These are phyloP conservation scores for Oscheius onirici DNA, from an alignment of 2,888 invertebrate genomes.

Conservation along the genomic window DNA sequence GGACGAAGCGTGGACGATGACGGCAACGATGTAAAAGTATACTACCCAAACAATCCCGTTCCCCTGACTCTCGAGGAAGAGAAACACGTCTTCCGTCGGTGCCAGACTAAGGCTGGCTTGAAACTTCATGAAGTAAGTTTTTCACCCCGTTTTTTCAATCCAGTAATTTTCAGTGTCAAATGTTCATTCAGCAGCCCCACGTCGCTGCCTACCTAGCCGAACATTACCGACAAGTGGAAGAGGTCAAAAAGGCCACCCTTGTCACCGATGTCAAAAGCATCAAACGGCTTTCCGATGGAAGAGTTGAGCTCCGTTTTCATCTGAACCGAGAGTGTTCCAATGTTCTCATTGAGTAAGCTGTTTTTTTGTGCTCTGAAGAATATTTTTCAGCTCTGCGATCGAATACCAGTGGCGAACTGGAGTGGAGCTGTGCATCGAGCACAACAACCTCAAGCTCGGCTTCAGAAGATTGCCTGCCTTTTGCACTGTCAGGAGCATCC, in stretches of 20 bases:
- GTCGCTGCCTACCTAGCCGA: background rate
- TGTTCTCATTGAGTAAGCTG: background rate
- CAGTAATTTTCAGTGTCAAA: background rate
- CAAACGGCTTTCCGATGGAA: no score
- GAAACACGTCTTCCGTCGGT: no score
- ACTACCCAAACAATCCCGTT: no score
- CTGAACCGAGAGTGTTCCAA: no score
- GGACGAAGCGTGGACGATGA: no score
- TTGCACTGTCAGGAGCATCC: no score
- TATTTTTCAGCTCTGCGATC: background rate
- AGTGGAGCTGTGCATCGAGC: background rate
- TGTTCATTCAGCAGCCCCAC: constrained; percentile 15
- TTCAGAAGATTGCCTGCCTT: background rate
- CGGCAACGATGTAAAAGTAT: no score
- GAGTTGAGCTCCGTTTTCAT: no score
- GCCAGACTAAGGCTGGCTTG: no score
- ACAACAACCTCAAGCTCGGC: background rate
- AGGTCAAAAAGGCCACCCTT: background rate
- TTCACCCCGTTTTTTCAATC: background rate
- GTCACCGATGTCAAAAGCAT: no score
- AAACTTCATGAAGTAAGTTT: no score
- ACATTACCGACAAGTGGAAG: background rate
- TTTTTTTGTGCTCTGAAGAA: background rate
- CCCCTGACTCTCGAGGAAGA: no score
- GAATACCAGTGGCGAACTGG: background rate